Evolutionary conservation across 2,113 vertebrate species (phyloP).

Genomic region (Maccullochella peelii): DNA sequence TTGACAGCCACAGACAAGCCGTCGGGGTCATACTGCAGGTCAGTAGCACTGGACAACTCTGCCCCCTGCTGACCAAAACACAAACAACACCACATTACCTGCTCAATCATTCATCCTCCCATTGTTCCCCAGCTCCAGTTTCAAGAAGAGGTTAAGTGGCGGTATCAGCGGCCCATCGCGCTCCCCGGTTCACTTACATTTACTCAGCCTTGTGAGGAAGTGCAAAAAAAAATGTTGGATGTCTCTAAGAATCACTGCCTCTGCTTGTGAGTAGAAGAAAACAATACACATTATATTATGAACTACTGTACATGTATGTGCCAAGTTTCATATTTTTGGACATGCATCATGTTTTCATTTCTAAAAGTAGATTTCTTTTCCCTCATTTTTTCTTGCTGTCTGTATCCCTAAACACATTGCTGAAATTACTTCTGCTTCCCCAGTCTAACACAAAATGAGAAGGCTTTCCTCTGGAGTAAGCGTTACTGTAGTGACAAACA

Average conservation of each 20-base stretch:
- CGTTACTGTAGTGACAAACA: constrained; percentile 78
- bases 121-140: constrained; percentile 74
- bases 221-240: constrained; percentile 71
- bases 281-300: neutral
- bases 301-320: neutral
- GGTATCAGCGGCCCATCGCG: constrained; percentile 69
- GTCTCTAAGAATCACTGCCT: constrained; percentile 80
- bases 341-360: neutral
- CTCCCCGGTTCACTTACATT: constrained; percentile 50
- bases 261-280: constrained; percentile 76
- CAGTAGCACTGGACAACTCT: constrained; percentile 6
- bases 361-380: neutral
- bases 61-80: constrained; percentile 39
- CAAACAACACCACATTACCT: neutral
- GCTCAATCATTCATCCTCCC: neutral
- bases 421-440: neutral
- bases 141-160: constrained; percentile 67
- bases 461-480: constrained; percentile 88
- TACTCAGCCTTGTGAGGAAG: constrained; percentile 68
- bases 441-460: constrained; percentile 89
- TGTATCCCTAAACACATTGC: neutral
- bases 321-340: neutral
- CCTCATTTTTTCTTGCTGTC: neutral
- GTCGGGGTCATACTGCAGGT: constrained; percentile 80
- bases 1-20: constrained; percentile 76